These are phyloP conservation scores for Neodiprion fabricii DNA, from an alignment of 1,140 invertebrate genomes.

Conservation along the genomic window DNA sequence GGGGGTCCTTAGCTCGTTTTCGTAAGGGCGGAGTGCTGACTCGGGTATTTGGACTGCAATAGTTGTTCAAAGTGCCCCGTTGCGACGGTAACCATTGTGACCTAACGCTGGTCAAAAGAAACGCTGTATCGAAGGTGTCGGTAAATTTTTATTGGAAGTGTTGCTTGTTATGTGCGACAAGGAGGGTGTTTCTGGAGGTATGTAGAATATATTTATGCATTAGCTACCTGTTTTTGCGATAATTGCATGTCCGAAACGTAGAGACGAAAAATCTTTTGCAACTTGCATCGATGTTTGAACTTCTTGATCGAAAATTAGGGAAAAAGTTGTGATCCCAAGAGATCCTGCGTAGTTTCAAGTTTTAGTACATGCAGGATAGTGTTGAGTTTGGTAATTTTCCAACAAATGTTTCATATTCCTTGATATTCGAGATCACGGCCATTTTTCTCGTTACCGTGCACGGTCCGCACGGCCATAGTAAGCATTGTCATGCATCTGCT, in stretches of 20 bases:
- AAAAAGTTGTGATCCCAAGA: no score
- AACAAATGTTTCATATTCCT: neutral
- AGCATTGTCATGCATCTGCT: neutral
- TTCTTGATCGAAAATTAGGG: no score
- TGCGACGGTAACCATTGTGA: neutral
- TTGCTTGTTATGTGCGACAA: neutral
- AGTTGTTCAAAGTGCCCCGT: neutral
- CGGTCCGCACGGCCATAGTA: neutral
- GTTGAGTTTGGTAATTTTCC: no score
- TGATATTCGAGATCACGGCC: no score
- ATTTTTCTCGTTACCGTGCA: neutral
- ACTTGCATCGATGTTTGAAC: no score
- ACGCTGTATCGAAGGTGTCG: neutral
- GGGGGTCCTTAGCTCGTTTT: neutral
- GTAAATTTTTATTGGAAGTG: neutral
- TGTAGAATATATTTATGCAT: no score
- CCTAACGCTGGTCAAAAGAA: neutral
- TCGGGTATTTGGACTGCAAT: neutral
- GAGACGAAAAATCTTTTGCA: no score
- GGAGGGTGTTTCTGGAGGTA: no score
- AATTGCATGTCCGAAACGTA: no score
- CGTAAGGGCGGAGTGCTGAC: neutral
- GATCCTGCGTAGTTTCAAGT: neutral
- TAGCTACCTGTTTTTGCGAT: no score
- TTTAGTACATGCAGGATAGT: neutral